These are phyloP conservation scores for Pseudomyrmex dendroicus DNA, from an alignment of 1,140 invertebrate genomes.

Conservation along the genomic window DNA sequence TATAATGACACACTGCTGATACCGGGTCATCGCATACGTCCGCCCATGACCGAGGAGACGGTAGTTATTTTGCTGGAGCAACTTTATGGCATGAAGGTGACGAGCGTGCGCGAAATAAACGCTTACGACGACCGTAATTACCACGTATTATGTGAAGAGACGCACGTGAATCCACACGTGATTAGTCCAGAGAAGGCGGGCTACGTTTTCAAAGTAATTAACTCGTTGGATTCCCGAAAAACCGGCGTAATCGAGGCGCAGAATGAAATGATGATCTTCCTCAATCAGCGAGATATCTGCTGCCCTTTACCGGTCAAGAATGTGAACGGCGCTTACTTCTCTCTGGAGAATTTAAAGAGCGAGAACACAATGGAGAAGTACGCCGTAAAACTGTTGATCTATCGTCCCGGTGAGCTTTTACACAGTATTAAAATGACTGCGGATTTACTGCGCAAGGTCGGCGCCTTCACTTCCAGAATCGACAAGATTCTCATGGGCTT, in stretches of 20 bases:
- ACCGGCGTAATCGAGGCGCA: conserved; percentile 89
- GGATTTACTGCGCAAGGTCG: conserved; percentile 89
- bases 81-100: conserved; percentile 89
- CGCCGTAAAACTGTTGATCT: conserved; percentile 90
- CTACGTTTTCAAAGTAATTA: conserved; percentile 93
- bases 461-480: conserved; percentile 89
- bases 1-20: conserved; percentile 44
- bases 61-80: conserved; percentile 86
- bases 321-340: conserved; percentile 87
- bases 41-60: conserved; percentile 85
- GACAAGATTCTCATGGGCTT: conserved; percentile 89
- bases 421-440: conserved; percentile 86
- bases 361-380: conserved; percentile 84
- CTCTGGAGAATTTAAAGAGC: conserved; percentile 78
- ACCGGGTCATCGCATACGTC: conserved; percentile 88
- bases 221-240: conserved; percentile 91
- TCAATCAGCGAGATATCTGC: conserved; percentile 87
- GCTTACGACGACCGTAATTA: conserved; percentile 95
- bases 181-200: conserved; percentile 85
- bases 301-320: conserved; percentile 90
- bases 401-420: conserved; percentile 89
- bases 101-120: conserved; percentile 89
- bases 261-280: conserved; percentile 88
- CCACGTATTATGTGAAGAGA: conserved; percentile 84
- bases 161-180: conserved; percentile 87